Base-by-base conservation (phyloP, 1,140 invertebrate genomes). In the Drosophila trapezifrons region DNA sequence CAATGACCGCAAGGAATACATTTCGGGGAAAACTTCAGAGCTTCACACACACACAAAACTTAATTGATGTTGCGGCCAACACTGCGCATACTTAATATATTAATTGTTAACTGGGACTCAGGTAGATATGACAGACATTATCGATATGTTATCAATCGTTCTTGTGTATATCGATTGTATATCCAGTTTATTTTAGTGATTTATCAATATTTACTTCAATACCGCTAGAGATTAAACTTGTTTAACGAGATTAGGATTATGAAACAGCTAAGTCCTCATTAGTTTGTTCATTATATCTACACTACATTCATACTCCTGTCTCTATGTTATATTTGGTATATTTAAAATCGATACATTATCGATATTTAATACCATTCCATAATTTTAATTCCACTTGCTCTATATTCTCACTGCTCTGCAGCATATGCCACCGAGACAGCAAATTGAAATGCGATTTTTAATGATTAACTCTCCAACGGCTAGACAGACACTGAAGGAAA, bases 361-460 rank as follows among this genome's bases (percentile, higher is more conserved):
- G 13, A 37, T 37, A 37, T 6, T 37, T 15, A 37, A 15, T 15
- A 15, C 5, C 4, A 15, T 15, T 2, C 15, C 5, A 38, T n/a
- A n/a, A n/a, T 38, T n/a, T 4, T 15, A 5, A 38, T 38, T n/a
- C 7, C 12, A 4, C 12, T 7, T n/a, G 4, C 6, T 6, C 37
- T 8, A n/a, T 38, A 38, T 15, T 38, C 6, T 8, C 37, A n/a
- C 37, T 8, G n/a, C 5, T 4, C 37, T 0, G 15, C 32, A 47
- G 25, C 29, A 56, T 57, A 42, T 47, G 71, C 7, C 18, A 22
- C 15, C n/a, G 37, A 25, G 55, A 20, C 9, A 40, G 17, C 62
- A 73, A 79, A 78, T 79, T 79, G 67, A 73, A 79, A 79, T 73
- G 51, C 40, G 25, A 54, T 67, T 79, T 79, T 65, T 80, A 76